Evolutionary conservation across 2,113 vertebrate species (phyloP), one percentile per base, ranked within the genome.

Genomic region (Gambusia holbrooki): DNA sequence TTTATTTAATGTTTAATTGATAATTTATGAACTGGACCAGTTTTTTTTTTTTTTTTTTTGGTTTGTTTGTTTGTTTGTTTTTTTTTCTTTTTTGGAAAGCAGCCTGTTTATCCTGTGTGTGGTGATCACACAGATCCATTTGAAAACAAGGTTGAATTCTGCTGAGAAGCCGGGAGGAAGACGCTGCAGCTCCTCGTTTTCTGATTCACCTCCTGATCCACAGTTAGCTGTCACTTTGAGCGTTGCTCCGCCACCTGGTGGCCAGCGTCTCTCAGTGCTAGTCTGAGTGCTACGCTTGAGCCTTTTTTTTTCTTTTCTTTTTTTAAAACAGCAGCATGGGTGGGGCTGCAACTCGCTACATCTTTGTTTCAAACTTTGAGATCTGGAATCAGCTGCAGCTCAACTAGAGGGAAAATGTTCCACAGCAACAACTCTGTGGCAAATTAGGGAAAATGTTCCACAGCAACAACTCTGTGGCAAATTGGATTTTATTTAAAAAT

Each of bases 181-280:
- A 66, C 33, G 29, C 61, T 74, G 66, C 7, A 7, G 40, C 54
- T 33, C 29, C 45, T 69, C 22, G 13, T 30, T 22, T 35, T 14
- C 48, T 58, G 62, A 69, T 64, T 61, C 63, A 66, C 40, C 69
- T 28, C 32, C 54, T 60, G 28, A 37, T n/a, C 17, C 64, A 33
- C 69, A 70, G 11, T 73, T 25, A 10, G 75, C 67, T 27, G 27
- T 79, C 75, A 75, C 76, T 13, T n/a, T 73, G 83, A 74, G 90
- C 88, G 19, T 86, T 80, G 87, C 83, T 92, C 91, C 86, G 74
- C 91, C 93, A 89, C 89, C 94, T 95, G 93, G 90, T 95, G 94
- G 92, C 74, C 0, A 76, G 22, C 60, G 30, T 62, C 51, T 1
- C 90, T 69, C 72, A 63, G 66, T 91, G 85, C 90, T 1, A 27